Evolutionary conservation across 2,888 invertebrate genomes (phyloP).

Genomic region (Xanthia togata): DNA sequence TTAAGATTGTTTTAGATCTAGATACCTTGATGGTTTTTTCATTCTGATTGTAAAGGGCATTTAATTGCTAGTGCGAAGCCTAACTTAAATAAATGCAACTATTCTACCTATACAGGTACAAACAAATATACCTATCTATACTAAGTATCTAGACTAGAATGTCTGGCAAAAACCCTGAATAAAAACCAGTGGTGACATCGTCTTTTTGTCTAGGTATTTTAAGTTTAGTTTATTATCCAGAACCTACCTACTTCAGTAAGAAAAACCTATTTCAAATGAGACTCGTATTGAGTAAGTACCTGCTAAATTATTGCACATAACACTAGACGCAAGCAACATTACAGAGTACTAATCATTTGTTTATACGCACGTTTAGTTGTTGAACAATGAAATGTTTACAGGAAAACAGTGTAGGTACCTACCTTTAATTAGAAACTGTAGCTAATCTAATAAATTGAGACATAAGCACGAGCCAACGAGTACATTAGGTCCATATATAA

Average conservation of each 20-base stretch:
- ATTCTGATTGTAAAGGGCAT: no score
- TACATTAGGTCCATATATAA: neutral
- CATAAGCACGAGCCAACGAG: neutral
- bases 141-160: neutral
- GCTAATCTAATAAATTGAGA: constrained; percentile 8
- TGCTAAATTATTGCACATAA: constrained; percentile 8
- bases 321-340: neutral
- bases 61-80: no score
- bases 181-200: neutral
- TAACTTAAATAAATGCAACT: no score
- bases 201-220: neutral
- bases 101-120: no score
- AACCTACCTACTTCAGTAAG: neutral
- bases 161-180: neutral
- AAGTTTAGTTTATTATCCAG: neutral
- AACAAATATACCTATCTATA: no score
- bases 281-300: neutral
- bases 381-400: constrained; percentile 5
- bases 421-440: constrained; percentile 9
- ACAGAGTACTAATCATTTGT: neutral
- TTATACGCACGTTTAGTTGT: neutral
- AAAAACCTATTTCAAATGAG: neutral
- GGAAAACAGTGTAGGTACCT: neutral
- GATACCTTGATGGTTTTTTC: no score
- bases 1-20: no score